Percentiles rank a stretch among this genome's conserved stretches.
These are phyloP conservation scores for Rachycentron canadum DNA, from an alignment of 2,797 vertebrate genomes.

Conservation along the genomic window DNA sequence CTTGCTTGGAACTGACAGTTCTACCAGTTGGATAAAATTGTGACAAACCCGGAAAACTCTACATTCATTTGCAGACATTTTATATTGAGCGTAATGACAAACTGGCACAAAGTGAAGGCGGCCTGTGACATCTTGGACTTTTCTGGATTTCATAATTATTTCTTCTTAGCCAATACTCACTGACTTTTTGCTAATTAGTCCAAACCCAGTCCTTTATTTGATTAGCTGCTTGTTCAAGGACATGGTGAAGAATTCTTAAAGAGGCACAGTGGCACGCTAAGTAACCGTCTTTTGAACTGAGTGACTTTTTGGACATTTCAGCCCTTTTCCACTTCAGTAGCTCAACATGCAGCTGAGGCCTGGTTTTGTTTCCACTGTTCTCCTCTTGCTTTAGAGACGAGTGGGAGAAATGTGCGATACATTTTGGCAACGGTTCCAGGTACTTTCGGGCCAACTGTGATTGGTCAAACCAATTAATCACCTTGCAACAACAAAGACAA, in stretches of 20 bases:
- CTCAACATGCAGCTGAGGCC: neutral
- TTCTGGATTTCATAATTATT: constrained; percentile 16
- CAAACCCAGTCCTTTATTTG: neutral
- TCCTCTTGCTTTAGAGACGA: neutral
- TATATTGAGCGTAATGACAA: constrained; percentile 30
- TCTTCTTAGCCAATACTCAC: constrained; percentile 9
- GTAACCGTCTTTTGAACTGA: neutral
- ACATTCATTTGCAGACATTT: constrained; percentile 46
- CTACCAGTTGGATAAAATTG: constrained; percentile 44
- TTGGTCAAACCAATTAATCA: neutral
- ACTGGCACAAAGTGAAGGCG: neutral
- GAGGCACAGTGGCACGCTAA: neutral
- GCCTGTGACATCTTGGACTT: constrained; percentile 22
- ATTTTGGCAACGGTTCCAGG: neutral
- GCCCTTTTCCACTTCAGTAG: neutral
- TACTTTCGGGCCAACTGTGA: neutral
- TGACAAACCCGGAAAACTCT: constrained; percentile 47
- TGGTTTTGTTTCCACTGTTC: neutral
- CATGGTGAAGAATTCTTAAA: neutral
- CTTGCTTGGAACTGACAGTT: constrained; percentile 56
- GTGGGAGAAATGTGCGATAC: neutral
- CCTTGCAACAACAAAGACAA: neutral
- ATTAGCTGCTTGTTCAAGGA: constrained; percentile 18
- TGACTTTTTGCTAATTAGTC: constrained; percentile 14
- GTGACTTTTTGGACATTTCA: neutral